Evolutionary conservation across 2,888 invertebrate genomes (phyloP), one percentile per base, ranked within the genome.

Genomic region (Lypha dubia): DNA sequence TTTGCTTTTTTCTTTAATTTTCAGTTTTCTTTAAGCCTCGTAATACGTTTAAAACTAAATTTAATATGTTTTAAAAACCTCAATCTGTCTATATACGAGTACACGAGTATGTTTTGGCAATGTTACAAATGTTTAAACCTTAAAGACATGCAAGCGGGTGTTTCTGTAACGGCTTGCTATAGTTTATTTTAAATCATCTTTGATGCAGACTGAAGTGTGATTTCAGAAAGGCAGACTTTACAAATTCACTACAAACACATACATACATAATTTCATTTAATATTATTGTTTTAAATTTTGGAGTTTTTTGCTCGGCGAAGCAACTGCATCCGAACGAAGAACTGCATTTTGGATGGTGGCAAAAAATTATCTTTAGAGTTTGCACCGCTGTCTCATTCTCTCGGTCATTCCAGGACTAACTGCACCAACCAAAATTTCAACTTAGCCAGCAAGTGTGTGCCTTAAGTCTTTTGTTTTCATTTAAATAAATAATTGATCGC

Each of bases 21-120:
- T 49, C 6, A 62, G 13, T 49, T 46, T 82, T 86, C 87, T 88
- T 88, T 88, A 87, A 76, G 68, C 76, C 73, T n/a, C n/a, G n/a
- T 85, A 80, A 85, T 82, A 83, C 73, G 60, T 85, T 83, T 74
- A 63, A 83, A 58, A 68, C 49, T 68, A 79, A 85, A 83, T 68
- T 73, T 68, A 79, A 85, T 79, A 79, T 79, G 58, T 74, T 75
- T 82, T 74, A 44, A 75, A 62, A 79, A 81, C 68, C 65, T 70
- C 74, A 71, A 77, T 81, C 74, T 41, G 62, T 51, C 49, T 58
- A 60, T 51, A n/a, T n/a, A n/a, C n/a, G 71, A 20, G 7, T 9
- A 8, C 2, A n/a, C n/a, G n/a, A n/a, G n/a, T 67, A 41, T 74
- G 73, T 70, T 56, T 63, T 74, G 38, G 58, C 67, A 58, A 81